Base-by-base conservation (phyloP, 2,888 invertebrate species). In the Melitaea athalia region DNA sequence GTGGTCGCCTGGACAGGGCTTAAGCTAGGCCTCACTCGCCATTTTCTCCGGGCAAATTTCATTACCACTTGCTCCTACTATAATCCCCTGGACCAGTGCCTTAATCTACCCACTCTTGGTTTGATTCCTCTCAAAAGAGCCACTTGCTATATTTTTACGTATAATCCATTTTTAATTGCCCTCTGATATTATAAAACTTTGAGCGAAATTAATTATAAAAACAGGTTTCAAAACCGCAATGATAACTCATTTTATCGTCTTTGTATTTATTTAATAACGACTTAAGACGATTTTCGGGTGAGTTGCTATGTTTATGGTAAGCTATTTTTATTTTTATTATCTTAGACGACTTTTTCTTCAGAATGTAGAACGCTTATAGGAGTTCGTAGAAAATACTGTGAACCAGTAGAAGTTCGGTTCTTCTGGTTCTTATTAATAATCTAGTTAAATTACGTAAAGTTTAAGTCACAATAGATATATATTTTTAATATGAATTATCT, bases 111-210 rank as follows among this genome's bases (percentile, higher is more conserved):
- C 86, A 81, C 87, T 85, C 83, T 81, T 82, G 79, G 82, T 89
- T 86, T 87, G 86, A 91, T 89, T 88, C 82, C 85, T 77, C 87
- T 89, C 87, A 85, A 90, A 89, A 82, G 83, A 82, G 81, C 83
- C 82, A 87, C 85, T 91, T 85, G 84, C 82, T 86, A 87, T 82
- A 87, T 89, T 91, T 91, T 91, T 89, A 88, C 85, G 78, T 85
- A 86, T 92, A 91, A 92, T 92, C 92, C 90, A 83, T 79, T 90
- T 92, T 92, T 91, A 90, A 92, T 92, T 91, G 89, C 86, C 85
- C 85, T 82, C 80, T 81, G 80, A 79, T 79, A 83, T 87, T 87
- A 88, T 89, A 85, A 85, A 87, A 88, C 84, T 84, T 86, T 83
- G 82, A 88, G 86, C 83, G 79, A 83, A 87, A 89, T 90, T 88